Base-by-base conservation (phyloP, 2,113 vertebrate species). In the Apodemus speciosus region DNA sequence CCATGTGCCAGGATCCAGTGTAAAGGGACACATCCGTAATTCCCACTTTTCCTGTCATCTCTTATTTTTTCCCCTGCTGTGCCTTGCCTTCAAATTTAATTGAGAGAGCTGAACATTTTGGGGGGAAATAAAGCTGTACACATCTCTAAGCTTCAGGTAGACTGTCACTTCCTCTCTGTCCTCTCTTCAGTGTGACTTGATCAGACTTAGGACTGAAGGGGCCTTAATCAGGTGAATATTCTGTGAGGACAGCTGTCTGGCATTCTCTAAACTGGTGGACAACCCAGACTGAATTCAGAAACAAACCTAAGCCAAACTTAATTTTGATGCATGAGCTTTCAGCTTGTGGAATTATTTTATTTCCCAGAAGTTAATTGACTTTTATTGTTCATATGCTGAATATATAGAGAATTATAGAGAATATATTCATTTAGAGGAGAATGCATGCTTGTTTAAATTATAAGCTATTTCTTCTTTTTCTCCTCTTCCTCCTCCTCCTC, bases 101-200 rank as follows among this genome's bases (percentile, higher is more conserved):
- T 96, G 94, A 79, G 86, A 96, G 91, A 95, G 30, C 77, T 95
- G 88, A 96, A 83, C 46, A 83, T 97, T 88, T 92, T 95, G 43
- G 43, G 43, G 76, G 58, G 71, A 97, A 97, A 89, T 84, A 89
- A 89, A 64, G 43, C 95, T 96, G 18, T 88, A 95, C 6, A 43
- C 81, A 96, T 71, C 62, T 66, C 35, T 15, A 0, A 85, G 92
- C n/a, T 80, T 68, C 77, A 96, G 60, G 68, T 32, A 88, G 95
- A 93, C 73, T 94, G 77, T 94, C 71, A 18, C 49, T 94, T 89
- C 79, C 51, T 88, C 32, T 64, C 85, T 96, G 7, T 94, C 4
- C 43, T 79, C 46, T 56, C 18, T 49, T 84, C 71, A 40, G 1
- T 53, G 30, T 92, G 64, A 91, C 23, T 9, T 9, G 25, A 73